These are phyloP conservation scores for Nesogale talazaci DNA, from an alignment of 2,113 vertebrate species.

Conservation along the genomic window DNA sequence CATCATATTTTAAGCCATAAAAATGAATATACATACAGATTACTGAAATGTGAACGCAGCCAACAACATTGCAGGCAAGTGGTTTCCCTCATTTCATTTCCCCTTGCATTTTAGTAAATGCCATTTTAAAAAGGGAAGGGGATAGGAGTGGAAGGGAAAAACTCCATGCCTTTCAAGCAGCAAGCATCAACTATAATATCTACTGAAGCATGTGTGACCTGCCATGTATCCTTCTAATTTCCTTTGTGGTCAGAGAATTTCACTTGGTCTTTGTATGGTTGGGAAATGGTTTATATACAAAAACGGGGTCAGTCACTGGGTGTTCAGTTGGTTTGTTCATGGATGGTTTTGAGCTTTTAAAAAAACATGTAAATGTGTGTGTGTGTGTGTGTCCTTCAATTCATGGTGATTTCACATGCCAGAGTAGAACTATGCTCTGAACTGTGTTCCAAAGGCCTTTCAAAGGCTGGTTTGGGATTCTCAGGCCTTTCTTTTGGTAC, in stretches of 20 bases:
- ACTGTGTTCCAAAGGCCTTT: background rate
- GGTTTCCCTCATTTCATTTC: conserved; percentile 71
- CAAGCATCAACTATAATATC: background rate
- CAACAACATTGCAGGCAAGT: conserved; percentile 61
- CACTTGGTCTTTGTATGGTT: background rate
- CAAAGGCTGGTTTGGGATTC: background rate
- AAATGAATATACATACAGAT: conserved; percentile 69
- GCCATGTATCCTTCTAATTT: background rate
- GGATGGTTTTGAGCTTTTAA: background rate
- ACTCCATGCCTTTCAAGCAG: conserved; percentile 33
- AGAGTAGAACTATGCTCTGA: background rate
- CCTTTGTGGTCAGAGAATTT: conserved; percentile 28
- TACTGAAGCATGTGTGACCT: conserved; percentile 42
- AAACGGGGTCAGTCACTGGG: background rate
- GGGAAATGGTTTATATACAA: background rate
- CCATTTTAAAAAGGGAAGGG: conserved; percentile 48
- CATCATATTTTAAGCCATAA: conserved; percentile 67
- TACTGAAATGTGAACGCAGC: conserved; percentile 60
- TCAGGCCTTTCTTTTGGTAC: no score
- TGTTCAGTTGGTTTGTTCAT: background rate
- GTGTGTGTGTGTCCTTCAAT: background rate
- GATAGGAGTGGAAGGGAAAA: conserved; percentile 19
- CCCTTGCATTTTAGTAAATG: conserved; percentile 70
- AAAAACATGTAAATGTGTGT: background rate
- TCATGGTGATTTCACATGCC: background rate